A percentile compares a stretch with the other conserved stretches of the same genome.
phyloP scores from a whole-genome alignment of 2,888 invertebrate genomes.

The Aphrophora alni region DNA sequence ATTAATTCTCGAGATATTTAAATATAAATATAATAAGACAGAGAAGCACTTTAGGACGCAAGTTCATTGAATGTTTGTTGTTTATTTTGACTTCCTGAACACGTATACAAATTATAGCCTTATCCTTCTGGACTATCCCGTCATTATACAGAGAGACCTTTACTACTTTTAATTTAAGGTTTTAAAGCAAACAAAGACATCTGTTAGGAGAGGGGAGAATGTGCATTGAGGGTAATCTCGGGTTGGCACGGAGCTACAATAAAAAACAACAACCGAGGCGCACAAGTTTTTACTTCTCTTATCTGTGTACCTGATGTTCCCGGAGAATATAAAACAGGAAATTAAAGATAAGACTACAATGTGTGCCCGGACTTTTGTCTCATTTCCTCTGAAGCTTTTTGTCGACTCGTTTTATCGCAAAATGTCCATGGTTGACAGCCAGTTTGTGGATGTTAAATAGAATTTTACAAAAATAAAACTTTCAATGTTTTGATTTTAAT shows the following conservation, averaged over 20 bases:
- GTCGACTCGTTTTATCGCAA: background rate
- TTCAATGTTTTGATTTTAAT: too few relatives aligned
- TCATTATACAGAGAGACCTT: too few relatives aligned
- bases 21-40: too few relatives aligned
- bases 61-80: too few relatives aligned
- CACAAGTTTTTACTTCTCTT: background rate
- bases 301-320: constrained; percentile 31
- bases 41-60: too few relatives aligned
- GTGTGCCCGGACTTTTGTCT: constrained; percentile 32
- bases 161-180: background rate
- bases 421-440: background rate
- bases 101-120: too few relatives aligned
- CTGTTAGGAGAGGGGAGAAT: background rate
- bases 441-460: background rate
- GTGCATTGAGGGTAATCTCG: background rate
- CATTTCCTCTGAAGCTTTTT: constrained; percentile 28
- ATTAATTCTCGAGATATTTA: too few relatives aligned
- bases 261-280: constrained; percentile 1
- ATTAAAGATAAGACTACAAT: constrained; percentile 39
- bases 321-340: constrained; percentile 27
- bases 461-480: too few relatives aligned
- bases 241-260: constrained; percentile 2
- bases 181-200: background rate
- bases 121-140: too few relatives aligned
- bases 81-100: too few relatives aligned